Conservation (phyloP, 1,140 invertebrate genomes). For the Sarcophaga peregrina region DNA sequence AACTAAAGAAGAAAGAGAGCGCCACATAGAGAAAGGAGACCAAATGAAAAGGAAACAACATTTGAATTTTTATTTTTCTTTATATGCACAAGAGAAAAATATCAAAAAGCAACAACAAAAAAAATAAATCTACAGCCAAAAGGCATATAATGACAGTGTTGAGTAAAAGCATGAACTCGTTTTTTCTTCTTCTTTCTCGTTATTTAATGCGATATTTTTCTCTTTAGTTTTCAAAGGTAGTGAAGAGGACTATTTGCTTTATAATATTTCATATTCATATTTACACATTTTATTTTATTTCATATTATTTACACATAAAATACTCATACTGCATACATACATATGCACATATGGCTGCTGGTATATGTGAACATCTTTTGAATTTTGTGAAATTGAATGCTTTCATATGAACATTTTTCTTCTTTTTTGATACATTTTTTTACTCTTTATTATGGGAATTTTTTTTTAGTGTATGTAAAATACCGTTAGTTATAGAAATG, state of each 20-base stretch:
- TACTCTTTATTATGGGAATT: not conserved
- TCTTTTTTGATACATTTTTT: not conserved
- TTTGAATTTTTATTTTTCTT: not conserved
- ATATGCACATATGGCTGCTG: not conserved
- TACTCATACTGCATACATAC: not conserved
- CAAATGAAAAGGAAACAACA: not conserved
- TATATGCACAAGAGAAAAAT: not conserved
- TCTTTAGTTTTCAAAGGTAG: too few species aligned
- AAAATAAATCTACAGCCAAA: not conserved
- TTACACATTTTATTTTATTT: not conserved
- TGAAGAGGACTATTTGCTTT: too few species aligned
- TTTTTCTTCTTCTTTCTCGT: not conserved
- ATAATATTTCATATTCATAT: not conserved
- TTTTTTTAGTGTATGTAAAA: not conserved
- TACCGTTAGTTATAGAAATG: not conserved
- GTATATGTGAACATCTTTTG: not conserved
- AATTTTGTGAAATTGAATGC: not conserved
- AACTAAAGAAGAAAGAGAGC: not conserved
- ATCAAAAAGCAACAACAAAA: not conserved
- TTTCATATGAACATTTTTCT: not conserved
- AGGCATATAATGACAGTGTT: conserved; percentile 8
- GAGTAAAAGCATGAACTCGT: not conserved
- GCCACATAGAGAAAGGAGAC: not conserved
- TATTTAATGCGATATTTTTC: too few species aligned
- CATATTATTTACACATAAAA: conserved; percentile 3